These are phyloP conservation scores for Bimastos eiseni DNA, from an alignment of 2,888 invertebrate genomes.

Conservation along the genomic window DNA sequence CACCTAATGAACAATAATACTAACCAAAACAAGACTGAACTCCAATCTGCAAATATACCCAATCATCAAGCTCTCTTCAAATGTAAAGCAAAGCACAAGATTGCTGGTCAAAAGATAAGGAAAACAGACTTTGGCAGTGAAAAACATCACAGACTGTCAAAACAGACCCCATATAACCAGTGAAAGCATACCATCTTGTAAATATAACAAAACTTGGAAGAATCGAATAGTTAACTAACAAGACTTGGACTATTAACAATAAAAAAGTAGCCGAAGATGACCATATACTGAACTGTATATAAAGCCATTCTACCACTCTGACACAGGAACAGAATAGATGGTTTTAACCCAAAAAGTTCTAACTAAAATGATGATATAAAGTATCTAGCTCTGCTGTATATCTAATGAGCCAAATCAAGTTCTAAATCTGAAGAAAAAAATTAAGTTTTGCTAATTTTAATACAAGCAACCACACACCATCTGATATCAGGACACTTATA, in stretches of 20 bases:
- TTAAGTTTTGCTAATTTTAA: too few relatives aligned
- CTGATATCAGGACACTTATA: background rate
- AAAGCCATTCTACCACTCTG: too few relatives aligned
- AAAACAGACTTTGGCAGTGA: background rate
- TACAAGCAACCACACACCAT: background rate
- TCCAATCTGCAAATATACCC: background rate
- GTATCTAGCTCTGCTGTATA: too few relatives aligned
- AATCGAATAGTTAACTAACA: background rate
- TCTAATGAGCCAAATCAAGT: too few relatives aligned
- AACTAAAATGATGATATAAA: too few relatives aligned
- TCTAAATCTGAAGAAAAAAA: too few relatives aligned
- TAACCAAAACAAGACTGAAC: constrained; percentile 1
- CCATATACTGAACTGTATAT: too few relatives aligned
- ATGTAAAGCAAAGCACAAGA: background rate
- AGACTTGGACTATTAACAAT: background rate
- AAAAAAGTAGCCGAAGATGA: background rate
- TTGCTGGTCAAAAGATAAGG: background rate
- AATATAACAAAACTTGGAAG: background rate
- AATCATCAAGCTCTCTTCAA: constrained; percentile 6
- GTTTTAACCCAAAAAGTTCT: too few relatives aligned
- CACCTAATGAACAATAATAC: background rate
- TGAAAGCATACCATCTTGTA: background rate
- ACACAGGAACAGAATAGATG: too few relatives aligned
- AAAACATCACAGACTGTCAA: background rate
- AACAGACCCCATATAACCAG: background rate